A percentile compares a stretch with the other conserved stretches of the same genome.
Conservation (phyloP, 2,888 invertebrate genomes). For the Euzophera pinguis region DNA sequence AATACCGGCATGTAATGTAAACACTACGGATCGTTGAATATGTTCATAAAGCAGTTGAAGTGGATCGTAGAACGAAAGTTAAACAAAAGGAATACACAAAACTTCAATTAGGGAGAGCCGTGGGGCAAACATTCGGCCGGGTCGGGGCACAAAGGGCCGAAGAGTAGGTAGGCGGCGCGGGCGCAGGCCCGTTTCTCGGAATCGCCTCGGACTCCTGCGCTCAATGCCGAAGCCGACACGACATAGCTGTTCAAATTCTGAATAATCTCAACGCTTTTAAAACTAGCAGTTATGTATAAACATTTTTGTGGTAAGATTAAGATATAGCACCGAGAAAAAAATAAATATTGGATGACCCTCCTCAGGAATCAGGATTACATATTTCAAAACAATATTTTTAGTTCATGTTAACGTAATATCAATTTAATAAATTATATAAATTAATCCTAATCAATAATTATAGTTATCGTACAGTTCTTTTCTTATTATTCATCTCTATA, state of each 20-base stretch:
- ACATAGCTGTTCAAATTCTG: slow-evolving; percentile 19
- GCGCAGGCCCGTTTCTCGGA: slow-evolving; percentile 27
- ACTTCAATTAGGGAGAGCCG: slow-evolving; percentile 45
- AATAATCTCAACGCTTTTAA: slow-evolving; percentile 30
- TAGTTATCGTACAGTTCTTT: no score
- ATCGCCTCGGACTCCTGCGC: slow-evolving; percentile 39
- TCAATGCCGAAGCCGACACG: slow-evolving; percentile 50
- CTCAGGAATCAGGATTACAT: no score
- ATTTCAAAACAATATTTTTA: no score
- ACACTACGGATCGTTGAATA: slow-evolving; percentile 15
- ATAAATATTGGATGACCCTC: no score
- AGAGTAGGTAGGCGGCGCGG: slow-evolving; percentile 43
- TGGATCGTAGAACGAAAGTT: slow-evolving; percentile 27
- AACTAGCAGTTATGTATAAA: slow-evolving; percentile 3
- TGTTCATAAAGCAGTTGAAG: slow-evolving; percentile 15
- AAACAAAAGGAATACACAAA: slow-evolving; percentile 40
- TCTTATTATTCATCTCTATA: no score
- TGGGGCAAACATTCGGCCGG: slow-evolving; percentile 42
- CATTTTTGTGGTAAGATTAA: no score
- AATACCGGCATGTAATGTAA: slow-evolving; percentile 4
- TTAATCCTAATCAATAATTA: no score
- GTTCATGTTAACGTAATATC: no score
- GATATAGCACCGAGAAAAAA: no score
- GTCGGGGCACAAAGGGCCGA: slow-evolving; percentile 48
- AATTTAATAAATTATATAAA: no score